Evolutionary conservation across 2,797 vertebrate species (phyloP).

Genomic region (Diglossa cyanea): DNA sequence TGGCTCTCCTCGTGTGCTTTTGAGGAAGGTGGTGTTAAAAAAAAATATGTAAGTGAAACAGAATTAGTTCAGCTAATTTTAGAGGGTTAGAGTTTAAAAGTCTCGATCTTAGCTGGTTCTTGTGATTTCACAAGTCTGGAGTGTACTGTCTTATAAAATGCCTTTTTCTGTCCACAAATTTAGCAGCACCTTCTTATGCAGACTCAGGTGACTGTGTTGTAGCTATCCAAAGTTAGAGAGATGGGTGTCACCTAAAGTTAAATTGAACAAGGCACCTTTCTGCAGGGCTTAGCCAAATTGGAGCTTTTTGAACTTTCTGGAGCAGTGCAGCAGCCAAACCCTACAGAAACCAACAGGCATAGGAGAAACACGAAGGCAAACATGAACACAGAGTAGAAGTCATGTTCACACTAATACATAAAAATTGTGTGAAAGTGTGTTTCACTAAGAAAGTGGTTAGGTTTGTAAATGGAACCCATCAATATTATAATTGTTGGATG

Average conservation of each 20-base stretch:
- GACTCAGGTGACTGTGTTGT: not conserved
- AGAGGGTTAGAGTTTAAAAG: not conserved
- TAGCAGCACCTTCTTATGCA: not conserved
- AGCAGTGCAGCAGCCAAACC: not conserved
- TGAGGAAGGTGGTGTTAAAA: not conserved
- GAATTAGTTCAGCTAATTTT: not conserved
- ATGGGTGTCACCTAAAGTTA: not conserved
- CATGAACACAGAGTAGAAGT: not conserved
- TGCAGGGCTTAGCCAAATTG: not conserved
- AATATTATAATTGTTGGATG: not conserved
- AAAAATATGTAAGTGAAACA: not conserved
- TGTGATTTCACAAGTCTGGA: not conserved
- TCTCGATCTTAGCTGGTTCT: not conserved
- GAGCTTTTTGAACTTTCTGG: not conserved
- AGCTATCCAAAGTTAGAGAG: not conserved
- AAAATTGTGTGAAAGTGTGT: not conserved
- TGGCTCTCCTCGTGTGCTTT: not conserved
- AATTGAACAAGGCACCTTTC: not conserved
- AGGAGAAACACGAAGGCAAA: not conserved
- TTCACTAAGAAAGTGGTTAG: not conserved
- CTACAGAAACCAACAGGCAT: accelerated
- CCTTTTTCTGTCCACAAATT: not conserved
- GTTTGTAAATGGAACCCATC: not conserved
- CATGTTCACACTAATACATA: not conserved
- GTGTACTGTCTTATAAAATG: not conserved